Evolutionary conservation across 2,113 vertebrate species (phyloP).

Genomic region (Protobothrops flavoviridis): DNA sequence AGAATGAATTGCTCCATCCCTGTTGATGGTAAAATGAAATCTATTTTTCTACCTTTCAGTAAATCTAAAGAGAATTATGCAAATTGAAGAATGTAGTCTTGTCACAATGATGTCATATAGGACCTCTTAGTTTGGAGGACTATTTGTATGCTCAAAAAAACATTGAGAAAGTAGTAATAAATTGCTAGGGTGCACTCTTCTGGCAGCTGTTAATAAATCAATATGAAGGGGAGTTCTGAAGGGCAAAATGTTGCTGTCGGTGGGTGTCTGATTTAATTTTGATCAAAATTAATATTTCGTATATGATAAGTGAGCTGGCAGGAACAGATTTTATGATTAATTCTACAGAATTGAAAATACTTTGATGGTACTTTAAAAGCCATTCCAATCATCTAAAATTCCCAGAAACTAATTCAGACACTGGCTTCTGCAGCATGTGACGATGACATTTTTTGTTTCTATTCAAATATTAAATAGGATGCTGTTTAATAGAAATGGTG

Average conservation of each 20-base stretch:
- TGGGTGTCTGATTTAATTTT: constrained; percentile 84
- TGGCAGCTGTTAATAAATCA: constrained; percentile 83
- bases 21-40: constrained; percentile 60
- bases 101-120: constrained; percentile 70
- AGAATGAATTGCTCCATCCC: constrained; percentile 51
- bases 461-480: constrained; percentile 53
- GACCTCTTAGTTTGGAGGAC: constrained; percentile 71
- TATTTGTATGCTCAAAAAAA: constrained; percentile 75
- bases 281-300: constrained; percentile 83
- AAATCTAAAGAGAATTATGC: constrained; percentile 67
- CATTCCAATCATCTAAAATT: constrained; percentile 70
- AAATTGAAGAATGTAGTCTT: constrained; percentile 72
- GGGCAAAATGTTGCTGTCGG: constrained; percentile 82
- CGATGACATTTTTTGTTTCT: constrained; percentile 56
- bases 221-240: constrained; percentile 81
- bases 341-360: constrained; percentile 76
- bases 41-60: constrained; percentile 57
- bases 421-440: constrained; percentile 62
- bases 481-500: constrained; percentile 38
- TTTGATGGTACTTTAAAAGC: constrained; percentile 79
- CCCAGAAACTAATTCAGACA: constrained; percentile 58
- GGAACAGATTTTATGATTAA: constrained; percentile 81
- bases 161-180: constrained; percentile 75
- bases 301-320: constrained; percentile 84
- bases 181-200: constrained; percentile 72